Evolutionary conservation across 2,797 vertebrate genomes (phyloP).

Genomic region (Pelodytes ibericus): DNA sequence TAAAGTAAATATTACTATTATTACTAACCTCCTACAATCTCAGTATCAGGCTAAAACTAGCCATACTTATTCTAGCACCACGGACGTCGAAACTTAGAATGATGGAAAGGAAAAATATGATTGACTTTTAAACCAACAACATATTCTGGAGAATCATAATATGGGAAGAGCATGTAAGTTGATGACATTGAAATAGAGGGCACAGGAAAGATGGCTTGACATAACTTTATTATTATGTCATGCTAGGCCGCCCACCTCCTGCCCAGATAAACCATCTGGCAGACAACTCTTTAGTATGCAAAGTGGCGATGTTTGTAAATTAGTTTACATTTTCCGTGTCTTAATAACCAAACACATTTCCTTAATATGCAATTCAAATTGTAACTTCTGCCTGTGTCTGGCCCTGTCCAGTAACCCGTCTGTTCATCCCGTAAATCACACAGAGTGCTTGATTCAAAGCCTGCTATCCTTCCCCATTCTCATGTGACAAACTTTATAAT

Average conservation of each 20-base stretch:
- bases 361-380: slow-evolving; percentile 46
- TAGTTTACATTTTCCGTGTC: background rate
- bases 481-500: slow-evolving; percentile 17
- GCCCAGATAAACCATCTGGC: background rate
- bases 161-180: too few species aligned
- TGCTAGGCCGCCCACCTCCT: background rate
- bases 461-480: background rate
- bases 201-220: too few species aligned
- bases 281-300: background rate
- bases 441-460: background rate
- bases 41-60: too few species aligned
- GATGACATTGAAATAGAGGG: too few species aligned
- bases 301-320: background rate
- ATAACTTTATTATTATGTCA: background rate
- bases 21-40: too few species aligned
- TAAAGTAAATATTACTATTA: too few species aligned
- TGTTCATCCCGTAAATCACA: slow-evolving; percentile 10
- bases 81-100: too few species aligned
- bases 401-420: background rate
- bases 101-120: too few species aligned
- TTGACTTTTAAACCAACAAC: too few species aligned
- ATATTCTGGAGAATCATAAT: too few species aligned
- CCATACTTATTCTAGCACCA: too few species aligned
- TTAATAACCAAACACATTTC: background rate
- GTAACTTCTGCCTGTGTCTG: background rate